Conservation (phyloP, 2,888 invertebrate genomes). For the Trachelus iudaicus region DNA sequence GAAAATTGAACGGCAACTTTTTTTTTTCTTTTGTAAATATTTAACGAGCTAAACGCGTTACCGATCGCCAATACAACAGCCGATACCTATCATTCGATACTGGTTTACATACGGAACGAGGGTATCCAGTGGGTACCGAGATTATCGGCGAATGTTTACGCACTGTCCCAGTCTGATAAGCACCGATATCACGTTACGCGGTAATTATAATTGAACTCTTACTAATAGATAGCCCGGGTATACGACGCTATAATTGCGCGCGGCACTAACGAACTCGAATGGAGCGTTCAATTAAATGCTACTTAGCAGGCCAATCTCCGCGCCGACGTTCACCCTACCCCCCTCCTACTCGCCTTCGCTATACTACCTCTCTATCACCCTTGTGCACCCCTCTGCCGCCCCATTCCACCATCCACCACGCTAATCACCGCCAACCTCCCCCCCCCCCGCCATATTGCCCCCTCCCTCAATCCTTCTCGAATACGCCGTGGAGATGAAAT, state of each 20-base stretch:
- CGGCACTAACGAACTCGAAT: slow-evolving; percentile 56
- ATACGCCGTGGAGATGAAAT: slow-evolving; percentile 40
- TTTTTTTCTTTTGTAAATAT: neutral
- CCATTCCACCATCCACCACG: slow-evolving; percentile 27
- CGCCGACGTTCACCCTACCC: slow-evolving; percentile 13
- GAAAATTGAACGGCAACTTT: neutral
- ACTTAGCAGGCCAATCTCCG: slow-evolving; percentile 46
- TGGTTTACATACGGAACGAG: slow-evolving; percentile 3
- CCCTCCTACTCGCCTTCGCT: neutral
- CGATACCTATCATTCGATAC: neutral
- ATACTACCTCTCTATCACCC: slow-evolving; percentile 1
- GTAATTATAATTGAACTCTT: slow-evolving; percentile 55
- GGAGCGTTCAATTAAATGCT: slow-evolving; percentile 58
- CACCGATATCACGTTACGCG: slow-evolving; percentile 35
- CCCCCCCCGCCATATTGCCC: neutral
- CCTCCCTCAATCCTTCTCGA: slow-evolving; percentile 19
- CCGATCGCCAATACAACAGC: neutral
- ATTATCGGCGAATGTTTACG: slow-evolving; percentile 42
- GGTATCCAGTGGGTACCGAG: slow-evolving; percentile 2
- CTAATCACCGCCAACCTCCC: slow-evolving; percentile 40
- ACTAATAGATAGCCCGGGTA: slow-evolving; percentile 44
- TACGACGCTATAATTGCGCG: slow-evolving; percentile 44
- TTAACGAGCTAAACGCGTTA: neutral
- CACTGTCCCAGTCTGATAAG: slow-evolving; percentile 27
- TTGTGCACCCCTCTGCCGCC: slow-evolving; percentile 12